Conservation (phyloP, 2,113 vertebrate genomes). For the Vulpes ferrilata region DNA sequence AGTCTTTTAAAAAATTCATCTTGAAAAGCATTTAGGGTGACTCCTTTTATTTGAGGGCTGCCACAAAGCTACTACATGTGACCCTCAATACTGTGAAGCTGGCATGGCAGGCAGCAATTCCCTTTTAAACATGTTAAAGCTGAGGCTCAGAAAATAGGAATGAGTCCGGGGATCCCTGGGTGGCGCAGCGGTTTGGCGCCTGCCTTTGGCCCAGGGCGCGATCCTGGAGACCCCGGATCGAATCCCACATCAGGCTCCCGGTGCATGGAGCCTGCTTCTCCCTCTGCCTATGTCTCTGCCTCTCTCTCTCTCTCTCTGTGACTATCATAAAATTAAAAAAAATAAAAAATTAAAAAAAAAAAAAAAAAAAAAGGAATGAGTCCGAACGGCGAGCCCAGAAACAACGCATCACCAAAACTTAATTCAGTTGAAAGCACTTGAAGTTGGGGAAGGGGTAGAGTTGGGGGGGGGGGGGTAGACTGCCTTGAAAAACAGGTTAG, state of each 20-base stretch:
- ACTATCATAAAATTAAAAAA: no score
- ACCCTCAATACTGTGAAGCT: background rate
- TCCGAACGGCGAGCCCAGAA: slow-evolving; percentile 1
- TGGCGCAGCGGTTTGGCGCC: no score
- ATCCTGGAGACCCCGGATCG: no score
- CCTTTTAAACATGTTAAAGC: slow-evolving; percentile 22
- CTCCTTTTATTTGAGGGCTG: slow-evolving; percentile 12
- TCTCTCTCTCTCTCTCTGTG: no score
- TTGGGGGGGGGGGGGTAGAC: background rate
- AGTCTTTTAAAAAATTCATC: background rate
- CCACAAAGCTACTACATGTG: slow-evolving; percentile 12
- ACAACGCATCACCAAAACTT: background rate
- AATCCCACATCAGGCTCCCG: no score
- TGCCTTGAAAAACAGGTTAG: background rate
- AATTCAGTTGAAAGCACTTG: slow-evolving; percentile 3
- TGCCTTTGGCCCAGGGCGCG: no score
- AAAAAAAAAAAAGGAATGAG: background rate
- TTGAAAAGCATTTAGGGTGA: background rate
- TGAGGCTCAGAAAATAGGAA: background rate
- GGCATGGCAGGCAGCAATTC: background rate
- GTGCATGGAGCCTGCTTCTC: no score
- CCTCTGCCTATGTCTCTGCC: no score
- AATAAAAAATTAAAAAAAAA: no score
- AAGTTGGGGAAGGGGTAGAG: background rate
- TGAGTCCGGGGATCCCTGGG: background rate